Conservation (phyloP, 2,113 vertebrate genomes). For the Sphyrna mokarran region DNA sequence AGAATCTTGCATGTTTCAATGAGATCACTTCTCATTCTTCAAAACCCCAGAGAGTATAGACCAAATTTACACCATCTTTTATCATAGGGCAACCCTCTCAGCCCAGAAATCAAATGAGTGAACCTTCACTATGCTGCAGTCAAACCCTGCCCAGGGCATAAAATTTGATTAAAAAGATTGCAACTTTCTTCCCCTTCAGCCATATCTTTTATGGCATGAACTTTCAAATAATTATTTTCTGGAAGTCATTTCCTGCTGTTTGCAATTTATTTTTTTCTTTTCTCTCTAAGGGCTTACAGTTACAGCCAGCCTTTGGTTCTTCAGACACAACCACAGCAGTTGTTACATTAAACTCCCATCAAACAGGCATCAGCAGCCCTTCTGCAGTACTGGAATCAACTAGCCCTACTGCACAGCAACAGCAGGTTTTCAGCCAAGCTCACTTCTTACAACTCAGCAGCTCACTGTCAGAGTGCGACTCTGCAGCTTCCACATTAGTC, state of each 20-base stretch:
- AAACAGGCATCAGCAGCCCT: constrained; percentile 39
- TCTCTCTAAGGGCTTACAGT: constrained; percentile 59
- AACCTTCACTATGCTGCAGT: not conserved
- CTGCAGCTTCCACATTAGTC: constrained; percentile 43
- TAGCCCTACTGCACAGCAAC: constrained; percentile 46
- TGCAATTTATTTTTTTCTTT: constrained; percentile 40
- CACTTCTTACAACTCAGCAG: constrained; percentile 48
- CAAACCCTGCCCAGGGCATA: not conserved
- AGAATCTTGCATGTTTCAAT: too few relatives aligned
- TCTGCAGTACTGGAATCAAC: constrained; percentile 48
- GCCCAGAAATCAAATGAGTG: not conserved
- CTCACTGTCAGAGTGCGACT: constrained; percentile 44
- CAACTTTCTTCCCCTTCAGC: not conserved
- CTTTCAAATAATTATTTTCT: not conserved
- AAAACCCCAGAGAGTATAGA: too few relatives aligned
- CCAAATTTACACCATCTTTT: too few relatives aligned
- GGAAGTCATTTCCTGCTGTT: not conserved
- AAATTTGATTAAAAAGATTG: not conserved
- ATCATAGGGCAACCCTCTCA: not conserved
- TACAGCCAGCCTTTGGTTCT: constrained; percentile 58
- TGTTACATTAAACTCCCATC: constrained; percentile 51
- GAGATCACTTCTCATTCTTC: too few relatives aligned
- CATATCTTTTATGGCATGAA: not conserved
- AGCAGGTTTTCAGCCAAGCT: constrained; percentile 50
- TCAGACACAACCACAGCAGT: constrained; percentile 53